Percentiles rank a stretch among this genome's conserved stretches.
Evolutionary conservation across 2,888 invertebrate species (phyloP).

Genomic region (Eugnorisma glareosa): DNA sequence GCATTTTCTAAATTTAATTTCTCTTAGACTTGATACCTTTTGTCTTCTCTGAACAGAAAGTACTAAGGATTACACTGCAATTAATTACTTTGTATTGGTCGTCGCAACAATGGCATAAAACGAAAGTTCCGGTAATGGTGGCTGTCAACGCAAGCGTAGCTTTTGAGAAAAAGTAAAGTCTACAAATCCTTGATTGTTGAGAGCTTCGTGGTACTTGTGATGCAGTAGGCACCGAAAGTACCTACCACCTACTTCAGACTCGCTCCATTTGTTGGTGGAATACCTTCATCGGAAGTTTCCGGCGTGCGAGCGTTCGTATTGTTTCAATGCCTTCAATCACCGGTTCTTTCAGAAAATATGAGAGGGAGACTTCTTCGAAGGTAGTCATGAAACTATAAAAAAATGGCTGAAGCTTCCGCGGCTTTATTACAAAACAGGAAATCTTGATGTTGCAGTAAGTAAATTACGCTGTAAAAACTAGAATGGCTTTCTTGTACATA

Average conservation of each 20-base stretch:
- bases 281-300: slow-evolving; percentile 30
- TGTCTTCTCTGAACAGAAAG: too few species aligned
- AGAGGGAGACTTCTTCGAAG: not conserved
- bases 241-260: slow-evolving; percentile 5
- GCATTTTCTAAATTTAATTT: not conserved
- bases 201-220: slow-evolving; percentile 18
- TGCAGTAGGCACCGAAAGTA: not conserved
- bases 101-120: not conserved
- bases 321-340: slow-evolving; percentile 33
- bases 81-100: not conserved
- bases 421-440: not conserved
- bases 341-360: slow-evolving; percentile 17
- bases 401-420: not conserved
- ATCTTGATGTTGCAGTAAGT: not conserved
- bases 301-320: slow-evolving; percentile 15
- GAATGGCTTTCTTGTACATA: not conserved
- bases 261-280: slow-evolving; percentile 21
- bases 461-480: not conserved
- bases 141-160: not conserved
- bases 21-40: too few species aligned
- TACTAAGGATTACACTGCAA: too few species aligned
- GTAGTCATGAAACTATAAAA: not conserved
- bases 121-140: not conserved
- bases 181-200: not conserved
- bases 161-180: slow-evolving; percentile 3